Evolutionary conservation across 2,888 invertebrate species (phyloP).

Genomic region (Scaptomyza reducta): DNA sequence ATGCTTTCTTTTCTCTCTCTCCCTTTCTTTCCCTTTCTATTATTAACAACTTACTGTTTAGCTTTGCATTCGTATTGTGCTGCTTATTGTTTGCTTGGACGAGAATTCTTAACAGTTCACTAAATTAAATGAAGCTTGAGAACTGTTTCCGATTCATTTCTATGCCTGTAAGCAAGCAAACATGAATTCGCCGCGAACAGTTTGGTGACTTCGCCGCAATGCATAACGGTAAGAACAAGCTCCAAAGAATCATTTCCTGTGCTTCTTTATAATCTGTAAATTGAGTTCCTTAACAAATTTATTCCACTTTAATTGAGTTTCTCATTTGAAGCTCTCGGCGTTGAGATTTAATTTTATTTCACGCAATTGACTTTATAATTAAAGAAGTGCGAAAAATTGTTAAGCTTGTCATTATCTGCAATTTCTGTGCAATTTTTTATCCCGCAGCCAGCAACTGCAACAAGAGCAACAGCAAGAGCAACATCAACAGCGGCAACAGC

Average conservation of each 20-base stretch:
- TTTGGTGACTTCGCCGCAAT: too few species aligned
- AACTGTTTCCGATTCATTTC: too few species aligned
- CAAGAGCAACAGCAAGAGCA: constrained; percentile 1
- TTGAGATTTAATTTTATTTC: constrained; percentile 53
- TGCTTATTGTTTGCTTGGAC: constrained; percentile 13
- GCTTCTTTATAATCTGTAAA: too few species aligned
- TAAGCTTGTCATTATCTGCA: constrained; percentile 31
- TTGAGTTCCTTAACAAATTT: constrained; percentile 1
- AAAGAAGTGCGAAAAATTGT: constrained; percentile 21
- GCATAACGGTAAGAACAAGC: too few species aligned
- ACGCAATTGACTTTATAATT: constrained; percentile 60
- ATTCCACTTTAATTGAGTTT: constrained; percentile 15
- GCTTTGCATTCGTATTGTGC: constrained; percentile 1
- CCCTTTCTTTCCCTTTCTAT: not conserved
- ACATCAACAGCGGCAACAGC: constrained; percentile 3
- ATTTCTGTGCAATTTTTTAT: constrained; percentile 9
- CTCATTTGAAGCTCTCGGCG: constrained; percentile 13
- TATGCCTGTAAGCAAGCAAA: too few species aligned
- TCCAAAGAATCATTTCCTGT: too few species aligned
- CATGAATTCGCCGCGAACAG: not conserved
- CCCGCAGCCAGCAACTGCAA: constrained; percentile 6
- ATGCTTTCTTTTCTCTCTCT: constrained; percentile 16
- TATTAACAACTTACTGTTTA: constrained; percentile 14
- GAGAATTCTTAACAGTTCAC: not conserved
- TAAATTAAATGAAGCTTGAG: too few species aligned